phyloP scores from a whole-genome alignment of 1,140 invertebrate species.

The Microplitis demolitor region DNA sequence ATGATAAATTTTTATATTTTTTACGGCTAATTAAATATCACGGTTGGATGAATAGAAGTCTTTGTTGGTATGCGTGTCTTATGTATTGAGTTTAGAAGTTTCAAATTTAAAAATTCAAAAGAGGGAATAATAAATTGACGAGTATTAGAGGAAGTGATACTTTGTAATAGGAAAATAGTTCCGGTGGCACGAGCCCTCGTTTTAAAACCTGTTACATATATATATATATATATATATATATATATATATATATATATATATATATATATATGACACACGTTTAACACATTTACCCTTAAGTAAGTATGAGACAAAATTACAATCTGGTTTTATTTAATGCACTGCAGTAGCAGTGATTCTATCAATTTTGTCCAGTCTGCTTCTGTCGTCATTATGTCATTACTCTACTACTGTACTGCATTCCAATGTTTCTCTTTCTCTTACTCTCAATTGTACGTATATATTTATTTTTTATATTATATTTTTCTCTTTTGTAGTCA shows the following conservation, averaged over 20 bases:
- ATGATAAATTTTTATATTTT: neutral
- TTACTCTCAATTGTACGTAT: constrained; percentile 15
- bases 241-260: neutral
- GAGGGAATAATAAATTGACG: neutral
- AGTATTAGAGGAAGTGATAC: constrained; percentile 13
- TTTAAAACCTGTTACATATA: neutral
- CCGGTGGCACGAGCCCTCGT: constrained; percentile 24
- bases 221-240: neutral
- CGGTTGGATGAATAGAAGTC: neutral
- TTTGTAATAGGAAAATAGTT: constrained; percentile 20
- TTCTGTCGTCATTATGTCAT: constrained; percentile 54
- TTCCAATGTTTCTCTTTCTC: constrained; percentile 17
- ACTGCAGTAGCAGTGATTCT: constrained; percentile 47
- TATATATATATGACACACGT: neutral
- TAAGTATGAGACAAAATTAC: constrained; percentile 42
- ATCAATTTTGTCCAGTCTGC: constrained; percentile 54
- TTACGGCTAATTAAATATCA: no score
- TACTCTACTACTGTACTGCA: constrained; percentile 31
- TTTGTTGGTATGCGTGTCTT: neutral
- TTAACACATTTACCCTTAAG: constrained; percentile 16
- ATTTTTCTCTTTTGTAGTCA: constrained; percentile 6
- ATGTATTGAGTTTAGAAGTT: neutral
- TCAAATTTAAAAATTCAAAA: neutral
- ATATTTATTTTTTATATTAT: neutral
- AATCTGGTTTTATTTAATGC: constrained; percentile 33